Evolutionary conservation across 2,113 vertebrate species (phyloP).

Genomic region (Tichodroma muraria): DNA sequence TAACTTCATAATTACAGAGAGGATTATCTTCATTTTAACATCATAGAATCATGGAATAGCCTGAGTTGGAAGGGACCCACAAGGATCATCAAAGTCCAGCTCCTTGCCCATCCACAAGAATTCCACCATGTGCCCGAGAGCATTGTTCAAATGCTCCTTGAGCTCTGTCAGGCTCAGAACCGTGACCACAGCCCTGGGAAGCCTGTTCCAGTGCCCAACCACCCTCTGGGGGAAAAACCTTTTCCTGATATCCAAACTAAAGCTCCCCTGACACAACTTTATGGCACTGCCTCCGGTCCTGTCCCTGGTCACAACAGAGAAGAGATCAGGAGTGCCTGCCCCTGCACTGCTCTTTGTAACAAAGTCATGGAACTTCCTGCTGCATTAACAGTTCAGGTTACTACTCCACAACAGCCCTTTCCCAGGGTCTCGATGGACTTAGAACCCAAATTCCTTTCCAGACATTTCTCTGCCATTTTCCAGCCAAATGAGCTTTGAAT

Average conservation of each 20-base stretch:
- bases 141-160: accelerated
- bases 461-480: neutral
- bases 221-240: neutral
- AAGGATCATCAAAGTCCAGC: neutral
- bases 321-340: neutral
- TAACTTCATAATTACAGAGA: neutral
- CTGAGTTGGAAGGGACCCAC: neutral
- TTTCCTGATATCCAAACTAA: neutral
- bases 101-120: neutral
- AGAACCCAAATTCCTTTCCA: neutral
- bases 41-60: neutral
- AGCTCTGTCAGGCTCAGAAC: neutral
- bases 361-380: neutral
- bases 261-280: neutral
- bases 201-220: neutral
- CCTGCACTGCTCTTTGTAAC: neutral
- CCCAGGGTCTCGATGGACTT: neutral
- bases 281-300: accelerated
- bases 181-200: neutral
- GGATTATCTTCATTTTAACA: neutral
- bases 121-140: neutral
- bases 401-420: neutral
- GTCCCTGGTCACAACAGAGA: neutral
- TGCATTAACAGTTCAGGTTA: neutral
- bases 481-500: neutral